phyloP scores from a whole-genome alignment of 1,140 invertebrate genomes.

The Psilanteris sp. region DNA sequence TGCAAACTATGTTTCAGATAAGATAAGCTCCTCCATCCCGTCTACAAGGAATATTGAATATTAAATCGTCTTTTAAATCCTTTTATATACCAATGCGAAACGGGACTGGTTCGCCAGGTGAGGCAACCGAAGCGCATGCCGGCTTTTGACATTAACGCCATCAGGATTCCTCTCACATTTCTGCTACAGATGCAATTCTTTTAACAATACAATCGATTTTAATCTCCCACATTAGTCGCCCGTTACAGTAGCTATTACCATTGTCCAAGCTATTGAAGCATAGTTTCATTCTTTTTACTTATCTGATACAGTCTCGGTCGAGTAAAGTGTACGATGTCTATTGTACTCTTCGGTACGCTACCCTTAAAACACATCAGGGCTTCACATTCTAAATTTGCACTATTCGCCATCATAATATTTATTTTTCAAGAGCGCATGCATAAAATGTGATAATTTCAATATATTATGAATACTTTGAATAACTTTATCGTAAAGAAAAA shows the following conservation, averaged over 20 bases:
- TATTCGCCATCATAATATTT: conserved; percentile 19
- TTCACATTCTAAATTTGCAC: not conserved
- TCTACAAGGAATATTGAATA: conserved; percentile 24
- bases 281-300: conserved; percentile 56
- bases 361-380: too few relatives aligned
- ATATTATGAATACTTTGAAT: too few relatives aligned
- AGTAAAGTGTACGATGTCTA: conserved; percentile 40
- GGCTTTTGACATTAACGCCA: conserved; percentile 67
- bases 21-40: too few relatives aligned
- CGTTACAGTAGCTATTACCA: conserved; percentile 61
- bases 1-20: too few relatives aligned
- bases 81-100: conserved; percentile 13
- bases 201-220: conserved; percentile 58
- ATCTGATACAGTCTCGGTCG: conserved; percentile 45
- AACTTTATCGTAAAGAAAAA: too few relatives aligned
- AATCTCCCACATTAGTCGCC: conserved; percentile 65
- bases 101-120: conserved; percentile 59
- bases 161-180: conserved; percentile 49
- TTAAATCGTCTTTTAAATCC: conserved; percentile 59
- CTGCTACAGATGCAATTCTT: conserved; percentile 42
- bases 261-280: conserved; percentile 48
- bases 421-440: not conserved
- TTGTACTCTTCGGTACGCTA: conserved; percentile 6
- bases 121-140: conserved; percentile 61
- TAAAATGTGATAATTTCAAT: not conserved